Percentiles rank a stretch among this genome's conserved stretches.
Conservation (phyloP, 23 tunicate species). For the Styela plicata region DNA sequence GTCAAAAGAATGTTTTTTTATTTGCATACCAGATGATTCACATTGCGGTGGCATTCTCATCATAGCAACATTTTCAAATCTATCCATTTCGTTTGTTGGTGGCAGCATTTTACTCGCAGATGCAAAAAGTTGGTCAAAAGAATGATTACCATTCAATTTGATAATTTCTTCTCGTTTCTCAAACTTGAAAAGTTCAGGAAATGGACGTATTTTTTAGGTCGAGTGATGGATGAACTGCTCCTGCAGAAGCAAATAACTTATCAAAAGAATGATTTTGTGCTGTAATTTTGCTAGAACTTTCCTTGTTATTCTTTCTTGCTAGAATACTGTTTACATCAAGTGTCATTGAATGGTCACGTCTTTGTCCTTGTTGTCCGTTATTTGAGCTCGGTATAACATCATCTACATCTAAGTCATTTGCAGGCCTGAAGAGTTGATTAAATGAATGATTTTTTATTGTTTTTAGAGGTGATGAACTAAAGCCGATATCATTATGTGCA, state of each 20-base stretch:
- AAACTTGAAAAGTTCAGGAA: no score
- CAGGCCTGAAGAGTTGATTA: neutral
- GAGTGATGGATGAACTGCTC: neutral
- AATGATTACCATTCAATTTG: no score
- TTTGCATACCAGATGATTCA: no score
- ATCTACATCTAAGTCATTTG: neutral
- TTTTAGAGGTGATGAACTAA: neutral
- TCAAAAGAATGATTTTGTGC: neutral
- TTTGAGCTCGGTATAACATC: neutral
- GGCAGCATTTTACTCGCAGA: no score
- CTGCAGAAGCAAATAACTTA: neutral
- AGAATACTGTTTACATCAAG: neutral
- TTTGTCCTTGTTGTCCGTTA: neutral
- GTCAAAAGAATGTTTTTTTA: neutral
- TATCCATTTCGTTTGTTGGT: no score
- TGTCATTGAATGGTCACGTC: neutral
- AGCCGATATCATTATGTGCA: slow-evolving; percentile 9
- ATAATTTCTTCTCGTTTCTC: no score
- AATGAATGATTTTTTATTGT: neutral
- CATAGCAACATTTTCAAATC: no score
- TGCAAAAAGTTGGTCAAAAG: no score
- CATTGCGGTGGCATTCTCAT: no score
- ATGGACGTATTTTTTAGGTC: no score
- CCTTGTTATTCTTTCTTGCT: no score
- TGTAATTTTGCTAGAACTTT: no score